Base-by-base conservation (phyloP, 2,797 vertebrate species). In the Zenarchopterus dispar region DNA sequence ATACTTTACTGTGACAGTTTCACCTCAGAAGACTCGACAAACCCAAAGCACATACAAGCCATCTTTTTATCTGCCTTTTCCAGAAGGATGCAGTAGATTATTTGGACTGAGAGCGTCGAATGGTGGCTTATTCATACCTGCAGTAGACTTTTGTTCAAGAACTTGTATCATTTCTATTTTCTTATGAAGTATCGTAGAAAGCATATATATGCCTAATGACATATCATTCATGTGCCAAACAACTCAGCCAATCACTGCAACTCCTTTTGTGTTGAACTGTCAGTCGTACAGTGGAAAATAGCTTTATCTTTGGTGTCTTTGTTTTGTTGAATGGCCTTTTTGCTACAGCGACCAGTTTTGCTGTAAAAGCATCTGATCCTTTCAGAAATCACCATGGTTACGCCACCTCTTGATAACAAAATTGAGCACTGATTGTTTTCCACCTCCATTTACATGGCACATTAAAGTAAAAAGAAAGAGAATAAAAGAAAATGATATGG, bases 211-310 rank as follows among this genome's bases (percentile, higher is more conserved):
- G 51, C 44, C 52, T 66, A 53, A 33, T 16, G 24, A 83, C 81
- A 69, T 84, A 77, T 81, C 82, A 82, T 75, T 64, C 59, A 58
- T 80, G 88, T 91, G 90, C 90, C 90, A 91, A 90, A 88, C 60
- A 66, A 59, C 70, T 70, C 51, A 68, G 60, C 53, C 72, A 19
- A 65, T 33, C 49, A 41, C 57, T 49, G 52, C 62, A 62, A 61
- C 33, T 76, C 24, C 54, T 62, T 64, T 66, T 68, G 26, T 47
- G 33, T 19, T 21, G 44, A 41, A 55, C 11, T 18, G 31, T 41
- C 16, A 50, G 21, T 2, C 13, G 22, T 36, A 42, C 21, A 18
- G 41, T 28, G 17, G 44, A 55, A 22, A 56, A 47, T 45, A 67
- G 56, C 49, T 70, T 78, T 65, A 24, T 18, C 8, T n/a, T 19